phyloP scores from a whole-genome alignment of 2,888 invertebrate genomes.

The Agrenia bidenticulata region DNA sequence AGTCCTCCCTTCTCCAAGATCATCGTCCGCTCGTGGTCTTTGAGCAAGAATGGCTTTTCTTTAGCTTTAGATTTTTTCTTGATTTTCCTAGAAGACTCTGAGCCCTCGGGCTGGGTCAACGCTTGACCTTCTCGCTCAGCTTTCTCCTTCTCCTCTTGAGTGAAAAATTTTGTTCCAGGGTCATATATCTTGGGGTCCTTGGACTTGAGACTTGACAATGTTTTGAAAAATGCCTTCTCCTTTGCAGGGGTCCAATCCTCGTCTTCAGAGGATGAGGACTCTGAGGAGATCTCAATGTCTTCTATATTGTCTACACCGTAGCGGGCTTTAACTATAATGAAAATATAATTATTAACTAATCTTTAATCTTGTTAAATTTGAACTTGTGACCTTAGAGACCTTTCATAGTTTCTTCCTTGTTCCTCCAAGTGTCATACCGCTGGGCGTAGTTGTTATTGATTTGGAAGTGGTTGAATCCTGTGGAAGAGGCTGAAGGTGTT shows the following conservation, averaged over 20 bases:
- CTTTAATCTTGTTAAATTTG: not conserved
- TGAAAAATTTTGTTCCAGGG: slow-evolving; percentile 70
- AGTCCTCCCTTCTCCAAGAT: slow-evolving; percentile 63
- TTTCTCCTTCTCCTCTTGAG: slow-evolving; percentile 55
- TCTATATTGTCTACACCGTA: slow-evolving; percentile 65
- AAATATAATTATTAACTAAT: not conserved
- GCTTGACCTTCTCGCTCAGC: slow-evolving; percentile 9
- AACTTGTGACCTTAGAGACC: slow-evolving; percentile 60
- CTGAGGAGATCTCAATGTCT: slow-evolving; percentile 59
- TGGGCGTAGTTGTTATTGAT: slow-evolving; percentile 80
- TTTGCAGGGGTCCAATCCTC: slow-evolving; percentile 63
- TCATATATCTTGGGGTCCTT: slow-evolving; percentile 90
- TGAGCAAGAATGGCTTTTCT: slow-evolving; percentile 66
- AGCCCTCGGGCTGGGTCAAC: not conserved
- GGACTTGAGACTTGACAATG: slow-evolving; percentile 78
- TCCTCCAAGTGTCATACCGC: slow-evolving; percentile 77
- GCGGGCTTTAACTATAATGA: slow-evolving; percentile 69
- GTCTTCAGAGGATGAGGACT: slow-evolving; percentile 64
- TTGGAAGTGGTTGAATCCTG: slow-evolving; percentile 58
- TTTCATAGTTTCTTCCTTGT: slow-evolving; percentile 82
- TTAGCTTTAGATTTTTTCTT: slow-evolving; percentile 58
- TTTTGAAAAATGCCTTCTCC: slow-evolving; percentile 85
- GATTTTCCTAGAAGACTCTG: slow-evolving; percentile 45
- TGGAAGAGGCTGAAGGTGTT: not conserved
- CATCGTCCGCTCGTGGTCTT: slow-evolving; percentile 77